Evolutionary conservation across 1,140 invertebrate species (phyloP).

Genomic region (Lutraria rhynchaena): DNA sequence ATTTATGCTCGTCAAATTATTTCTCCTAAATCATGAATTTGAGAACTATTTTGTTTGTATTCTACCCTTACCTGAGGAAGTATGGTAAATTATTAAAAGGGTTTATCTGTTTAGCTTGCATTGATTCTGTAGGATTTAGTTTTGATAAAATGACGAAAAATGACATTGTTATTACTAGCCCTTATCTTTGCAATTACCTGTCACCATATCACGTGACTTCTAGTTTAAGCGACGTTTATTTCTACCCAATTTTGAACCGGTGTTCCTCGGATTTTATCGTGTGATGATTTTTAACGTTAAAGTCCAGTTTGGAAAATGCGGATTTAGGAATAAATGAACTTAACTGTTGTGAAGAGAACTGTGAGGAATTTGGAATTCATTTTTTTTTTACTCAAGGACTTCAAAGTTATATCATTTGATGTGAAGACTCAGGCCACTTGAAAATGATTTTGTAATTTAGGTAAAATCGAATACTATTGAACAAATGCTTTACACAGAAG

Average conservation of each 20-base stretch:
- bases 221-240: slow-evolving; percentile 43
- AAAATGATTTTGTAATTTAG: too few species aligned
- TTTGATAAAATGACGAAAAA: slow-evolving; percentile 60
- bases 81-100: slow-evolving; percentile 58
- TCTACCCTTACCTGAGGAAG: background rate
- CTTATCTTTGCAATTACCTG: slow-evolving; percentile 59
- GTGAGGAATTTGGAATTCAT: too few species aligned
- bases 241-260: slow-evolving; percentile 27
- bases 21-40: too few species aligned
- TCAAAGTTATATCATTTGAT: too few species aligned
- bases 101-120: slow-evolving; percentile 45
- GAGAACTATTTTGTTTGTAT: background rate
- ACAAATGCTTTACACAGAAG: too few species aligned
- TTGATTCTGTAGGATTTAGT: slow-evolving; percentile 58
- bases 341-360: too few species aligned
- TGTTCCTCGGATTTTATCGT: background rate
- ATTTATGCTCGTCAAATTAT: too few species aligned
- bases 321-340: too few species aligned
- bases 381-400: too few species aligned
- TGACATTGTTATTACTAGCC: slow-evolving; percentile 57
- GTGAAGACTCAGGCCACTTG: too few species aligned
- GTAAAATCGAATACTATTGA: too few species aligned
- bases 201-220: slow-evolving; percentile 52
- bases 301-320: too few species aligned
- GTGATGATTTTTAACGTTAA: slow-evolving; percentile 3